These are phyloP conservation scores for Lampris megalopsis DNA, from an alignment of 2,113 vertebrate species.

Conservation along the genomic window DNA sequence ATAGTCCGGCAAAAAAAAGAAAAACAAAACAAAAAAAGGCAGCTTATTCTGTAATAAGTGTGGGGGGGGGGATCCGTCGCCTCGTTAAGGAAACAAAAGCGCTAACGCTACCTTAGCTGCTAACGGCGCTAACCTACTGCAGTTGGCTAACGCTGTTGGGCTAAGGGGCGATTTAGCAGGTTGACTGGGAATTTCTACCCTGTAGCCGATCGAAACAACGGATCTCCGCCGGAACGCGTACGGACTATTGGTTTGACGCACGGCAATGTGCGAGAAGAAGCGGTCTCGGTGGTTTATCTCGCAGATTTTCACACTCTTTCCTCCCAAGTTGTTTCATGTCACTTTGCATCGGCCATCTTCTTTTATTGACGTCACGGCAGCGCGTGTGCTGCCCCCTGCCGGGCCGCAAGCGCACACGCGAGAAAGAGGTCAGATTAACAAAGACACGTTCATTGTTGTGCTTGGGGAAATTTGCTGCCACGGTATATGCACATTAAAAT, in stretches of 20 bases:
- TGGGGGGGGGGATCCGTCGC: too few relatives aligned
- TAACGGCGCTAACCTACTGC: conserved; percentile 23
- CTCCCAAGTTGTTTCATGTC: conserved; percentile 36
- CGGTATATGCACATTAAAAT: too few relatives aligned
- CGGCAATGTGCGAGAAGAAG: background rate
- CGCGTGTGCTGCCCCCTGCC: conserved; percentile 11
- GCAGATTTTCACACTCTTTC: background rate
- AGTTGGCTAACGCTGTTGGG: conserved; percentile 47
- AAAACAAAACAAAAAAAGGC: background rate
- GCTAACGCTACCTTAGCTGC: conserved; percentile 41
- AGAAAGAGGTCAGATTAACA: background rate
- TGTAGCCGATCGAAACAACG: background rate
- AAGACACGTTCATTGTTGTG: too few relatives aligned
- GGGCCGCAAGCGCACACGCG: conserved; percentile 21
- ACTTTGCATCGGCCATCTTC: conserved; percentile 74
- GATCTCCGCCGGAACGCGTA: background rate
- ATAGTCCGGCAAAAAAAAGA: background rate
- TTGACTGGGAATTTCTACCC: background rate
- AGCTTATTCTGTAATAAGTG: too few relatives aligned
- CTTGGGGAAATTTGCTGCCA: too few relatives aligned
- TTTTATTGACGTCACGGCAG: conserved; percentile 8
- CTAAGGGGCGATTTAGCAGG: conserved; percentile 25
- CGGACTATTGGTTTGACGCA: rapidly evolving
- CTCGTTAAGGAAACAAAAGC: conserved; percentile 48
- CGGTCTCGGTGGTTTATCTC: background rate